These are phyloP conservation scores for Sphyrna mokarran DNA, from an alignment of 2,113 vertebrate genomes.

Conservation along the genomic window DNA sequence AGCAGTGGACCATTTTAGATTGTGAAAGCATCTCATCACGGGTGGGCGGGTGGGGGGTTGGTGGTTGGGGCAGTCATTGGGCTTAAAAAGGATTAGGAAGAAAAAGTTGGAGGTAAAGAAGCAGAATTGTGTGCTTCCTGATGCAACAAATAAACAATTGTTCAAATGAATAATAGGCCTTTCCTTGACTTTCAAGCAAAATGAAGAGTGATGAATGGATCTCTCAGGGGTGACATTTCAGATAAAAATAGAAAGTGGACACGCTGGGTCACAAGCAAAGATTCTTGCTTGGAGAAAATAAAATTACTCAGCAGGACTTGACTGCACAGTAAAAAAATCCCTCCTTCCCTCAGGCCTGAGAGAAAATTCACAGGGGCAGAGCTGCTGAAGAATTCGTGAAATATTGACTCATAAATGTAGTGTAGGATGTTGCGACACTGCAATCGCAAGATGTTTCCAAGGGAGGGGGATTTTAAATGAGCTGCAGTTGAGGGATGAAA, in stretches of 20 bases:
- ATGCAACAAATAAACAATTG: background rate
- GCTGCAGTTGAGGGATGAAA: background rate
- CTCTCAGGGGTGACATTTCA: background rate
- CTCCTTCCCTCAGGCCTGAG: background rate
- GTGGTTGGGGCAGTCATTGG: too few species aligned
- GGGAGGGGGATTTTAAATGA: background rate
- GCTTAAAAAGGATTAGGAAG: background rate
- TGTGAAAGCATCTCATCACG: too few species aligned
- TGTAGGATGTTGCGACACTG: too few species aligned
- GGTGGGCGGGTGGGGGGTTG: too few species aligned
- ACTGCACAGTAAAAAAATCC: background rate
- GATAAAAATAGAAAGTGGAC: background rate
- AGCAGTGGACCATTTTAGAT: too few species aligned
- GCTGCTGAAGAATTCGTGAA: background rate
- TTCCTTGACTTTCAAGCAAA: background rate
- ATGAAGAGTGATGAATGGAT: background rate
- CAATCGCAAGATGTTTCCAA: background rate
- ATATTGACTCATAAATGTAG: background rate
- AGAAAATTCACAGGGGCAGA: background rate
- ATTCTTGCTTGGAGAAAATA: background rate
- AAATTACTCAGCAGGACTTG: background rate
- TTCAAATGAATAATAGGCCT: background rate
- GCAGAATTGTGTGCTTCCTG: background rate
- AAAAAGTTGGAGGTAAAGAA: background rate
- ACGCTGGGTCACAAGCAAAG: background rate